These are phyloP conservation scores for Drosophila pectinifera DNA, from an alignment of 1,140 invertebrate genomes.

Conservation along the genomic window DNA sequence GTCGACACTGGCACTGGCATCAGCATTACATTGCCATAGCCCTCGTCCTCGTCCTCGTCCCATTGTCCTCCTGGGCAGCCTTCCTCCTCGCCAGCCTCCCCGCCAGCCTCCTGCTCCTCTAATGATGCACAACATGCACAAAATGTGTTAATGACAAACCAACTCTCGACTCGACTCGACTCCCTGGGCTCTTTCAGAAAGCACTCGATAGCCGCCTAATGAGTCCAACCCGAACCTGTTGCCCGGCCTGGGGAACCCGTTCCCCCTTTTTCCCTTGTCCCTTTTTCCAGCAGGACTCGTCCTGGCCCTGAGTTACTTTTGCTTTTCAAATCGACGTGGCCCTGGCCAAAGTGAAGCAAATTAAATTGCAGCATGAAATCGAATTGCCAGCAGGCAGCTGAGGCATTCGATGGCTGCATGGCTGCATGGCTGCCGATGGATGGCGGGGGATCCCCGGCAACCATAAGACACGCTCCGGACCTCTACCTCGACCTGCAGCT, in stretches of 20 bases:
- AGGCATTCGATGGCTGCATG: slow-evolving; percentile 42
- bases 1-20: background rate
- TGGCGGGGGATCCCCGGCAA: slow-evolving; percentile 1
- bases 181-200: slow-evolving; percentile 4
- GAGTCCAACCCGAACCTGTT: slow-evolving; percentile 57
- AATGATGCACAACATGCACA: slow-evolving; percentile 73
- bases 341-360: slow-evolving; percentile 47
- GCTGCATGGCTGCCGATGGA: too few relatives aligned
- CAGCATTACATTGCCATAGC: background rate
- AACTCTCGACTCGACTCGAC: slow-evolving; percentile 30
- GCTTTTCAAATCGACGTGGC: slow-evolving; percentile 47
- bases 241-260: slow-evolving; percentile 7
- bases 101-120: slow-evolving; percentile 19
- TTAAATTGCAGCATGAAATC: slow-evolving; percentile 69
- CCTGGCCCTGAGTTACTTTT: slow-evolving; percentile 42
- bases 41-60: too few relatives aligned
- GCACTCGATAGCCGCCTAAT: slow-evolving; percentile 41
- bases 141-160: slow-evolving; percentile 73
- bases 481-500: slow-evolving; percentile 20
- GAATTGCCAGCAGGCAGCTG: slow-evolving; percentile 62
- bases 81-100: background rate
- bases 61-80: too few relatives aligned
- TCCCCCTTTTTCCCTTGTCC: background rate
- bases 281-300: background rate
- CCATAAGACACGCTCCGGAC: slow-evolving; percentile 45